A percentile compares a stretch with the other conserved stretches of the same genome.
These are phyloP conservation scores for Benitochromis conjunctus DNA, from an alignment of 2,113 vertebrate species.

Conservation along the genomic window DNA sequence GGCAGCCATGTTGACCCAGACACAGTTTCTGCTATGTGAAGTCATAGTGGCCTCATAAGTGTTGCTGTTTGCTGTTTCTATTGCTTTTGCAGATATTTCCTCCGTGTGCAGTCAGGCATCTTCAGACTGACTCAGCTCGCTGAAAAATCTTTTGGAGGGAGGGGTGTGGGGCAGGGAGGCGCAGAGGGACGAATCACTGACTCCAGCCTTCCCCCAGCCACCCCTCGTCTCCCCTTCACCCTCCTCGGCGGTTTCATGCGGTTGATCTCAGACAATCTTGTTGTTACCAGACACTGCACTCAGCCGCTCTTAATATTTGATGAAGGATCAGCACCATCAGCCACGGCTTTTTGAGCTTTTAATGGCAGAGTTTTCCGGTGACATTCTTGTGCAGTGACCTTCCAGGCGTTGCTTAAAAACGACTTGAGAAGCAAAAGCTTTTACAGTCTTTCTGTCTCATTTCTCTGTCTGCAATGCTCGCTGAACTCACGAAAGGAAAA, in stretches of 20 bases:
- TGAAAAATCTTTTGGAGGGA: background rate
- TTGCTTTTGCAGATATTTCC: background rate
- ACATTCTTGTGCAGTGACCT: conserved; percentile 17
- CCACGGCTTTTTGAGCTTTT: conserved; percentile 31
- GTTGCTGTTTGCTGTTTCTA: background rate
- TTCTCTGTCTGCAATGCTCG: background rate
- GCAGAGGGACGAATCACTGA: background rate
- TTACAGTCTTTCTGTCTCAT: background rate
- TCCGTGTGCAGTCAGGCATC: background rate
- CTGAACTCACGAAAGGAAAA: background rate
- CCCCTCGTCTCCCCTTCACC: background rate
- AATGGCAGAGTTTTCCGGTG: conserved; percentile 22
- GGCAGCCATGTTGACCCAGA: background rate
- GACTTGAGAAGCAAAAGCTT: conserved; percentile 7
- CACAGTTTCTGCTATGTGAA: background rate
- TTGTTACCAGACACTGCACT: conserved; percentile 59
- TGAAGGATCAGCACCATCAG: conserved; percentile 34
- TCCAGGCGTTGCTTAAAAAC: background rate
- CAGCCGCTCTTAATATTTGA: conserved; percentile 62
- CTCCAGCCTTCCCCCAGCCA: background rate
- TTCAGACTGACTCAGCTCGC: background rate
- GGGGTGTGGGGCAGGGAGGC: background rate
- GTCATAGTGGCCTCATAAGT: background rate
- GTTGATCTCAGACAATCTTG: conserved; percentile 35
- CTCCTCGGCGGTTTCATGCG: background rate